Percentiles rank a stretch among this genome's conserved stretches.
Conservation (phyloP, 2,113 vertebrate species). For the Neolamprologus ventralis region DNA sequence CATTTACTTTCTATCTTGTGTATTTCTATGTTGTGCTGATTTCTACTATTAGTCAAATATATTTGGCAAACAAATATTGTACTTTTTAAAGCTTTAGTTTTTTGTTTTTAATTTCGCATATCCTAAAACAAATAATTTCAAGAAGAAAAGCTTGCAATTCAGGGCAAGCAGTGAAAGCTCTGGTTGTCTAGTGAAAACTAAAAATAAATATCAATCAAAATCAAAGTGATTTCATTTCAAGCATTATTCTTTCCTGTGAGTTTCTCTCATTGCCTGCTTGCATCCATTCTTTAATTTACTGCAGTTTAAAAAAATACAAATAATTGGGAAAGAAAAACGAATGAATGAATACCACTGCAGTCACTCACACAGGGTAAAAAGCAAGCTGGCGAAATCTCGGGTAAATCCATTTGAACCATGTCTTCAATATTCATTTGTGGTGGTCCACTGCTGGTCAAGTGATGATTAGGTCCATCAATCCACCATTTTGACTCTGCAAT, state of each 20-base stretch:
- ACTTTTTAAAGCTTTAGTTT: neutral
- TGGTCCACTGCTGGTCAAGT: neutral
- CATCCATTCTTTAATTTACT: neutral
- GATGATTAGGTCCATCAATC: neutral
- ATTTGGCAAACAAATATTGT: neutral
- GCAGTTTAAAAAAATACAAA: neutral
- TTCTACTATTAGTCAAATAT: neutral
- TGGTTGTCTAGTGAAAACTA: neutral
- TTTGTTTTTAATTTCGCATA: neutral
- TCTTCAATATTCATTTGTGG: neutral
- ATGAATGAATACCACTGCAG: neutral
- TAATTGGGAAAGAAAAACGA: neutral
- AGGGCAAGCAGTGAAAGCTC: neutral
- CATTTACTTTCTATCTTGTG: neutral
- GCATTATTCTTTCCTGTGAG: accelerated
- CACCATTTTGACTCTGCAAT: neutral
- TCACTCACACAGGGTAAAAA: neutral
- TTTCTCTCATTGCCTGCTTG: neutral
- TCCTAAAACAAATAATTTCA: neutral
- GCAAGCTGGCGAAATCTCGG: neutral
- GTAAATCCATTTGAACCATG: neutral
- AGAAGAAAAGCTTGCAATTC: neutral
- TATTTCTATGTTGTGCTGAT: accelerated
- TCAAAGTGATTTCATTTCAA: neutral
- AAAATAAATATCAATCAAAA: neutral